Evolutionary conservation across 2,888 invertebrate species (phyloP), one percentile per base, ranked within the genome.

Genomic region (Beris morrisii): DNA sequence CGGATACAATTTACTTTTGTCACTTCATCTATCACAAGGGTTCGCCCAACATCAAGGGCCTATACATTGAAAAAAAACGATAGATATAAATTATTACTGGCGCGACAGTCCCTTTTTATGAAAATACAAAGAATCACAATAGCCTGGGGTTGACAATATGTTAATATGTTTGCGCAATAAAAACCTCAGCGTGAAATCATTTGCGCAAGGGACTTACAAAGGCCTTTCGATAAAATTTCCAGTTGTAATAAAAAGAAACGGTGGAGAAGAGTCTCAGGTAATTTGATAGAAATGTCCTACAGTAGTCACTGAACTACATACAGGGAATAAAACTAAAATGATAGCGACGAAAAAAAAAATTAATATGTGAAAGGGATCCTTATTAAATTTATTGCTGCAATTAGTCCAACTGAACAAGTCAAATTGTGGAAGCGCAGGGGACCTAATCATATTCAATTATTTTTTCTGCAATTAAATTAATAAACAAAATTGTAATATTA

Each of bases 111-210:
- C 38, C 38, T 38, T 38, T 38, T 38, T 38, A 9, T 7, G 9
- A 9, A 7, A 7, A 38, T 38, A 38, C 38, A 38, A 38, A 7
- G 38, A 5, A 45, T 4, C 30, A 54, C 32, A 64, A 65, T 68
- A 58, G 45, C 12, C 22, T 66, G 68, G 63, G 66, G 64, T 55
- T 54, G 64, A 55, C 50, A 67, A 59, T 70, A 68, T 70, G 70
- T 70, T 65, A 70, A 70, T 70, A 65, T 70, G 67, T 70, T 68
- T 64, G 63, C 45, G 65, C 68, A 70, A 70, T 70, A 70, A 70
- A 70, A 70, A 70, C 68, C 67, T 50, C 70, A 68, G 68, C 70
- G 68, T 70, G 70, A 70, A 70, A 68, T 68, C 68, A 52, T 56
- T 63, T 58, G 12, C 44, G 45, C 15, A 13, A 46, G 57, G 46